Evolutionary conservation across 2,888 invertebrate species (phyloP), one percentile per base, ranked within the genome.

Genomic region (Omphaloscelis lunosa): DNA sequence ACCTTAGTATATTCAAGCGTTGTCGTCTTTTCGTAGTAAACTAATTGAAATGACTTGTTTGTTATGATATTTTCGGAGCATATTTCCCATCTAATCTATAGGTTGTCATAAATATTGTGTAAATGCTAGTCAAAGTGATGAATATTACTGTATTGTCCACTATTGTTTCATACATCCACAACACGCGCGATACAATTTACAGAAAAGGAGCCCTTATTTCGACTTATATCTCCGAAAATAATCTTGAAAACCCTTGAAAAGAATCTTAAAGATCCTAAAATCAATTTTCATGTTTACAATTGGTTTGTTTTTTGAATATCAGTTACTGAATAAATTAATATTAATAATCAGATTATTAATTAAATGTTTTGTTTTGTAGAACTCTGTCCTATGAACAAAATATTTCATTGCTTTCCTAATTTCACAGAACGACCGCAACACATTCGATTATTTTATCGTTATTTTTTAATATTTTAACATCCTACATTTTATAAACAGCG

Each of bases 401-500:
- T 51, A 79, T 72, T 58, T 56, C 12, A 63, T 74, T 68, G 48
- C 53, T 67, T 80, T 78, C 39, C 77, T 72, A 73, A 69, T 79
- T 77, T 66, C 51, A 41, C 48, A 58, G 79, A 80, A 85, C 86
- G 82, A 85, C 84, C 81, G 83, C 29, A 85, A 84, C 78, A 76
- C 78, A 72, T 82, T 70, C 53, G 66, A 78, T 82, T 72, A 82
- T 68, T 67, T 75, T 29, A 66, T 72, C 83, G 83, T 89, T 89
- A 86, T 82, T 84, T 74, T 83, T 77, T 70, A 83, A 83, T 83
- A 81, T 85, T 87, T 87, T 83, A 90, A 89, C 88, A 89, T 84
- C 85, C 71, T 92, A 91, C 85, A 75, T 88, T 86, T 86, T 85
- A 89, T 88, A 83, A 91, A 91, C 90, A 89, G 89, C 90, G 88